Base-by-base conservation (phyloP, 2,888 invertebrate species). In the Unio pictorum region DNA sequence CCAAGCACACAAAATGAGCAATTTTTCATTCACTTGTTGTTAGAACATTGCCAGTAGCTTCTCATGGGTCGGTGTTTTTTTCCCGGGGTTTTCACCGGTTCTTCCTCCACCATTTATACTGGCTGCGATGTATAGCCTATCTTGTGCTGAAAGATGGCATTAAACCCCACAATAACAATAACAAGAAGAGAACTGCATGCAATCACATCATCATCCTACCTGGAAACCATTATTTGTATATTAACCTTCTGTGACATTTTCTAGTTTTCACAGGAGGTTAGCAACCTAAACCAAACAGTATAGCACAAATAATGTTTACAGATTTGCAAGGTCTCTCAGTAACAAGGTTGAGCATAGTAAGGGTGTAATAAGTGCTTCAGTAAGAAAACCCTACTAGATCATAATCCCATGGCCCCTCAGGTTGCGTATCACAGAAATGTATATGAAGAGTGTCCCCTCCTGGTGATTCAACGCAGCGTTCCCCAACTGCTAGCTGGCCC, bases 341-440 rank as follows among this genome's bases (percentile, higher is more conserved):
- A 28, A 34, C 18, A 23, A 3, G 8, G 23, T 18, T 61, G 34
- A 15, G 28, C 15, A 20, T n/a, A 28, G 34, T 28, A 54, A 4
- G 1, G 1, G n/a, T 58, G 18, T 18, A 11, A 23, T n/a, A 15
- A 58, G 59, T 26, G 11, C 59, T 23, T 8, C n/a, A 23, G 45
- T 34, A 20, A 18, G 28, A n/a, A 34, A 6, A 30, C 55, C 71
- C 81, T 81, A 91, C 93, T 84, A 95, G 94, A 84, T 97, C 95
- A 88, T 95, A 98, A 87, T 94, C 92, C 98, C 98, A 99, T 0
- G 96, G 97, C 0, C 99, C 99, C 87, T 96, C 95, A 3, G 96
- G 97, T 20, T 96, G 96, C 66, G 96, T 92, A 66, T 95, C 93
- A 90, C 99, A 99, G 87, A 98, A 98, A 84, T 95, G 95, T 75